These are phyloP conservation scores for Thalassaphorura encarpata DNA, from an alignment of 1,140 invertebrate genomes.

Conservation along the genomic window DNA sequence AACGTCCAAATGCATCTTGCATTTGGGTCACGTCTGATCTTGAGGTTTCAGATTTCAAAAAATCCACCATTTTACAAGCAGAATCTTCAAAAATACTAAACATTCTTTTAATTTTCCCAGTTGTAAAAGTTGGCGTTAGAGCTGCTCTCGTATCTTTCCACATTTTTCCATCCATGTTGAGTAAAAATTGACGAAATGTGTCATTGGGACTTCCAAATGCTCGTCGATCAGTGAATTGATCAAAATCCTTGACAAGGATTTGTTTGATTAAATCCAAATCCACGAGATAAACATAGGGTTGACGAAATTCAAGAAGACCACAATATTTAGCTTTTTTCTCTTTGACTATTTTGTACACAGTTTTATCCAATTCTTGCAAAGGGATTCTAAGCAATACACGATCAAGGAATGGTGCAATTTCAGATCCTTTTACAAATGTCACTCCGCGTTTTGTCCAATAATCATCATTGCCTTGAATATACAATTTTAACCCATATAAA, in stretches of 20 bases:
- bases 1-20: conserved; percentile 38
- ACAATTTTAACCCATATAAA: too few relatives aligned
- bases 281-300: neutral
- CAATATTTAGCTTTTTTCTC: neutral
- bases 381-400: neutral
- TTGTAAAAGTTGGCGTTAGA: conserved; percentile 34
- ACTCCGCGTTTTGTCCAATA: neutral
- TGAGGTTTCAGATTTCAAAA: neutral
- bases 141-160: conserved; percentile 34
- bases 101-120: conserved; percentile 33
- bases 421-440: neutral
- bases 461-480: neutral
- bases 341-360: neutral
- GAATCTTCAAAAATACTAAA: conserved; percentile 20
- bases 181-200: conserved; percentile 37
- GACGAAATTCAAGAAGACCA: neutral
- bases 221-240: conserved; percentile 6
- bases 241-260: conserved; percentile 11
- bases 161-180: conserved; percentile 21
- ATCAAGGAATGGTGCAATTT: neutral
- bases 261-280: conserved; percentile 9
- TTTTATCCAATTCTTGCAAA: neutral
- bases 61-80: neutral
- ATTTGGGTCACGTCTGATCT: neutral
- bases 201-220: neutral